Evolutionary conservation across 2,113 vertebrate genomes (phyloP).

Genomic region (Mixornis gularis): DNA sequence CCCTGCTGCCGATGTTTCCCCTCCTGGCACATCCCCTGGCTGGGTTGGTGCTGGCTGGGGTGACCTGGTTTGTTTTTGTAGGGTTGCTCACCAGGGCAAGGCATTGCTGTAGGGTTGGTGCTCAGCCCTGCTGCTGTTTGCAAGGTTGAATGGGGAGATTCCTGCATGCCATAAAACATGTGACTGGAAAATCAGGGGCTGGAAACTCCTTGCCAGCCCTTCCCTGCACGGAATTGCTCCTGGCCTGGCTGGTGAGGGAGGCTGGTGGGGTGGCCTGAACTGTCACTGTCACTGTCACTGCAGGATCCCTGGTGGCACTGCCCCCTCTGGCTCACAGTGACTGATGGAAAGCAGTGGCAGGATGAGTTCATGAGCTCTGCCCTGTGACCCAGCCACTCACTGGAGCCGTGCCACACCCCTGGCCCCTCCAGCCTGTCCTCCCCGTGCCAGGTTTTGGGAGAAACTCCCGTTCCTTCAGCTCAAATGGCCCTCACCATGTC

Average conservation of each 20-base stretch:
- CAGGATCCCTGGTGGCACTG: background rate
- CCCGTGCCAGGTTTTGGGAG: rapidly evolving
- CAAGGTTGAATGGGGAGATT: background rate
- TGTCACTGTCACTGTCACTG: background rate
- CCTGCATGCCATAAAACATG: rapidly evolving
- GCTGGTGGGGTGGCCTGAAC: background rate
- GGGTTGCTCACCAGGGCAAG: background rate
- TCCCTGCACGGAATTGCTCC: background rate
- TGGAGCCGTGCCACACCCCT: background rate
- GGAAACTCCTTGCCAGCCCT: background rate
- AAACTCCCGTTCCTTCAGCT: background rate
- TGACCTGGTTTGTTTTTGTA: background rate
- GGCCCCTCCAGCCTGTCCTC: background rate
- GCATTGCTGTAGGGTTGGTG: background rate
- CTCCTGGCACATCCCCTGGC: rapidly evolving
- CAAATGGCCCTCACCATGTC: rapidly evolving
- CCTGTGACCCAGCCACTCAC: rapidly evolving
- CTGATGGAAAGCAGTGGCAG: background rate
- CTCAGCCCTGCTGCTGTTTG: background rate
- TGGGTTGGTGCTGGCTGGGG: background rate
- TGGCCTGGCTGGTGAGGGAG: rapidly evolving
- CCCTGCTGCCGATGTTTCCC: rapidly evolving
- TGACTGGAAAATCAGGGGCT: background rate
- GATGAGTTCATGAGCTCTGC: background rate
- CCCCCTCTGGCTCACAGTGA: rapidly evolving